Base-by-base conservation (phyloP, 1,140 invertebrate genomes). In the Orussus abietinus region DNA sequence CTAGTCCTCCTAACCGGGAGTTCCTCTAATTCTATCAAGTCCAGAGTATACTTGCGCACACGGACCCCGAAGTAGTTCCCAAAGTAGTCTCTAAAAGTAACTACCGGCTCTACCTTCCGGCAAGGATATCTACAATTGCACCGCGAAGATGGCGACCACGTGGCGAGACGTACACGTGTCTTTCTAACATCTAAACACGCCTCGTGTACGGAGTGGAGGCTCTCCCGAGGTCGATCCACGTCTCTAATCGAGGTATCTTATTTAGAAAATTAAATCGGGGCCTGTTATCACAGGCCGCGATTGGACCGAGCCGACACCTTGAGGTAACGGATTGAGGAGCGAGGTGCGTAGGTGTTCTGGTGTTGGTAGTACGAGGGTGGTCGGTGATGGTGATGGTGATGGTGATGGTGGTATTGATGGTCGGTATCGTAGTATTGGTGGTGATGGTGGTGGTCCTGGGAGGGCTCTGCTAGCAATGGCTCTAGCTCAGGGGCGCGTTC, bases 261-360 rank as follows among this genome's bases (percentile, higher is more conserved):
- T 4, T 20, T 25, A 26, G 25, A 39, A 26, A 9, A 17, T 26
- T 11, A 36, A 39, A 20, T 13, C 38, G 29, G 21, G 18, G 26
- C 19, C 32, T 21, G 38, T n/a, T n/a, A n/a, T n/a, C n/a, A n/a
- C n/a, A n/a, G n/a, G n/a, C n/a, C n/a, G n/a, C n/a, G n/a, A n/a
- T 62, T 59, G 54, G 64, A 66, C 55, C 63, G 62, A 62, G 53
- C 50, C 59, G 55, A 70, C 58, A 72, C 70, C 70, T 73, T 69
- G 52, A 62, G 66, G 47, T 68, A 60, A 67, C 57, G 65, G 56
- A 67, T 70, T 59, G 64, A 73, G 62, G 62, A 70, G 59, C 69
- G 67, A 70, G 69, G 64, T 67, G 57, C 64, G 59, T 65, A 64
- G 57, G 57, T 65, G 56, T 61, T 64, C 55, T 64, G 62, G 53